Evolutionary conservation across 2,888 invertebrate species (phyloP), one percentile per base, ranked within the genome.

Genomic region (Acronicta psi): DNA sequence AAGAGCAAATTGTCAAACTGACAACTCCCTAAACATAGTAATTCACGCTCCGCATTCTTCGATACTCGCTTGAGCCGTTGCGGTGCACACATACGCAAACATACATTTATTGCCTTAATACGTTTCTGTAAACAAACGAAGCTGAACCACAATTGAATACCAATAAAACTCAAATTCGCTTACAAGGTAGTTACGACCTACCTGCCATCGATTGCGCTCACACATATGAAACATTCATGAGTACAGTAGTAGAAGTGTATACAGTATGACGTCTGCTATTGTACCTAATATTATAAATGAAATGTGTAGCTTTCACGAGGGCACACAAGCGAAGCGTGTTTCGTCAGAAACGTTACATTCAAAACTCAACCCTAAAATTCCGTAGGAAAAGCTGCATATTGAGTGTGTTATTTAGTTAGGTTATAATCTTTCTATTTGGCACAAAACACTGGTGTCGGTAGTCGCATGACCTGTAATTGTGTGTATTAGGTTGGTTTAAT

Each of bases 401-500:
- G 36, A 73, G 76, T 80, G 65, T 56, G 62, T 6, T 31, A n/a
- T 34, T 16, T 1, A 13, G 34, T 46, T 41, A 45, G 36, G 56
- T 56, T 69, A 45, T 56, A 49, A 77, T 82, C 81, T 82, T 87
- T 86, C 79, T 70, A 74, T 81, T 78, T 72, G 54, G 57, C 51
- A 70, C 66, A 75, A 80, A 80, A 77, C 72, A 83, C 81, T 84
- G 88, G 89, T 90, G 91, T 90, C 85, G 88, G 92, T 89, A 91
- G 91, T 87, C 88, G 92, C 89, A 89, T 92, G 93, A 92, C 92
- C 92, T 92, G 93, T 93, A 93, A 92, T 92, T 93, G 93, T 93
- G 92, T 93, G 92, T 92, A 93, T 93, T 93, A 91, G 92, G 92
- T 90, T 92, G 90, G 88, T 91, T 93, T 93, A 93, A 93, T 94